Conservation (phyloP, 2,113 vertebrate genomes). For the Zeus faber region DNA sequence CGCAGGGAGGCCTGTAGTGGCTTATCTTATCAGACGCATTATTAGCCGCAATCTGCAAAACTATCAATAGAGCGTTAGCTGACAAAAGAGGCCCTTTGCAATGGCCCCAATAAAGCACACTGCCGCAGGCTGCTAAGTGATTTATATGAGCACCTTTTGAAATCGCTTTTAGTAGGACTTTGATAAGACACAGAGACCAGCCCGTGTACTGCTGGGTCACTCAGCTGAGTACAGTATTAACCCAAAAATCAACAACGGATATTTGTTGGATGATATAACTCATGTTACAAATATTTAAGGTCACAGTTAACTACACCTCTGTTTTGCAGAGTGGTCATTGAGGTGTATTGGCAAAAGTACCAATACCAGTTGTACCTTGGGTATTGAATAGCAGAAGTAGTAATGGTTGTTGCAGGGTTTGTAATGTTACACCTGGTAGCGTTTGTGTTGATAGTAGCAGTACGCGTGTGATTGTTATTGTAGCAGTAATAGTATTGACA, state of each 20-base stretch:
- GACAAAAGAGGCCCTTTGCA: constrained; percentile 61
- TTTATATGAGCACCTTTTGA: constrained; percentile 59
- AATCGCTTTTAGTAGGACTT: constrained; percentile 47
- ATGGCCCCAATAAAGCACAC: constrained; percentile 56
- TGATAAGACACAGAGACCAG: constrained; percentile 55
- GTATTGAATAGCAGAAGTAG: neutral
- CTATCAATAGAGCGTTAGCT: constrained; percentile 78
- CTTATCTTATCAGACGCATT: constrained; percentile 80
- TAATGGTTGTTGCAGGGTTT: neutral
- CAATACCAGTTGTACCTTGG: constrained; percentile 9
- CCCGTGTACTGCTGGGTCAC: constrained; percentile 36
- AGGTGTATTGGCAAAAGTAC: too few species aligned
- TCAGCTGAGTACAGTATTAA: constrained; percentile 2
- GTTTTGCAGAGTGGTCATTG: too few species aligned
- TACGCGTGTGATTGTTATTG: too few species aligned
- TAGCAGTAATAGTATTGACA: too few species aligned
- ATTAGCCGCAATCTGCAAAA: constrained; percentile 79
- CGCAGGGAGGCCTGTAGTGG: constrained; percentile 52
- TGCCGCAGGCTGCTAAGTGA: constrained; percentile 60
- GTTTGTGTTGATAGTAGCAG: too few species aligned
- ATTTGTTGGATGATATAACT: constrained; percentile 39
- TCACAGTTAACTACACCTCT: neutral
- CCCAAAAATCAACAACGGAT: neutral
- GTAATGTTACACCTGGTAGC: neutral
- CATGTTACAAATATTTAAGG: constrained; percentile 38